Base-by-base conservation (phyloP, 2,113 vertebrate genomes). In the Bubo bubo region DNA sequence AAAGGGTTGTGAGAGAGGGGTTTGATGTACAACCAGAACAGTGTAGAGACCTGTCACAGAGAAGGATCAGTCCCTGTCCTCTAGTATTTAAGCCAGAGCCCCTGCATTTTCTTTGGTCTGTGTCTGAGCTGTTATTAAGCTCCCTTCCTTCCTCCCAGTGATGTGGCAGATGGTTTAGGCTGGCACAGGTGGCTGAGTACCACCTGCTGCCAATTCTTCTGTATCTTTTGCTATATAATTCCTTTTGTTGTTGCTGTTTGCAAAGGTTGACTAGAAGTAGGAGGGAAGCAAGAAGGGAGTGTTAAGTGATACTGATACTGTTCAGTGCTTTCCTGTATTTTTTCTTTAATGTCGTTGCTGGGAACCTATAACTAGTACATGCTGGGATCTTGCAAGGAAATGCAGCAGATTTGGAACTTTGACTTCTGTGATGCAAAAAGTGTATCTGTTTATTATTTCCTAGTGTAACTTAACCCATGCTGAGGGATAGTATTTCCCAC, bases 151-250 rank as follows among this genome's bases (percentile, higher is more conserved):
- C 72, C 41, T 88, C 43, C 20, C 39, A 74, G 64, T 49, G 50
- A 66, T 90, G 77, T 50, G 55, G 67, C 97, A 97, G 96, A 96
- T 97, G 94, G 95, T 34, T 93, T 56, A 50, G 64, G 47, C 60
- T 92, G 74, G 73, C 74, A 68, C 88, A 94, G 81, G 73, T 92
- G 66, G 52, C 45, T 19, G 21, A 52, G 26, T 81, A 90, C 79
- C 91, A 92, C 96, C 92, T 91, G 94, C 92, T 95, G 86, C 34
- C 93, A 34, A 23, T 43, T 86, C 59, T 80, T 68, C 1, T 1
- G 12, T 82, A 8, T 45, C 56, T 80, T 91, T 92, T 55, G 8
- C 35, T 56, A 2, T 56, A n/a, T 58, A 70, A 19, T 8, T 35
- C 37, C 15, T 79, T 83, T 83, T 79, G 26, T 52, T 70, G 14